phyloP scores from a whole-genome alignment of 2,113 vertebrate genomes.

The Myiozetetes cayanensis region DNA sequence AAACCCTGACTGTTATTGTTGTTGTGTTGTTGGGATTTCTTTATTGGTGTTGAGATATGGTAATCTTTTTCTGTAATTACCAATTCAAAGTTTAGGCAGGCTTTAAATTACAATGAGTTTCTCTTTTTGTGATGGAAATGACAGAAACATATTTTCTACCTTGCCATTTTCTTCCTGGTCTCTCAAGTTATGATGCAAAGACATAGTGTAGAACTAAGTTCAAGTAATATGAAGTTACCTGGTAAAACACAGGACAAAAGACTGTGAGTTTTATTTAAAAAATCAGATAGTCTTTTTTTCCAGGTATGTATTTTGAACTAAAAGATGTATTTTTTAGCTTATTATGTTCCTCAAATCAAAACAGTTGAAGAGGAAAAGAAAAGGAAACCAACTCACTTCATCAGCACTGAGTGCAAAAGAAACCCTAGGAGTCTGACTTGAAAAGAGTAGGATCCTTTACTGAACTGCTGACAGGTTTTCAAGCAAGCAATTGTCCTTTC shows the following conservation, averaged over 20 bases:
- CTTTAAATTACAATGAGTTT: not conserved
- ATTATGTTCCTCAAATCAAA: not conserved
- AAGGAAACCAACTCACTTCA: not conserved
- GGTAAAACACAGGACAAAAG: not conserved
- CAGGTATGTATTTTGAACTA: not conserved
- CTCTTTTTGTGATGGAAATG: not conserved
- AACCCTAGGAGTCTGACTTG: not conserved
- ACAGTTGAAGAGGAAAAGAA: not conserved
- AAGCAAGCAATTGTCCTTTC: not conserved
- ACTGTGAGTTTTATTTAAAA: not conserved
- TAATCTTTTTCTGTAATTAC: not conserved
- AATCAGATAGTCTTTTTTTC: not conserved
- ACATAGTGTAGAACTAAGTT: not conserved
- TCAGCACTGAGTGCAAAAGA: not conserved
- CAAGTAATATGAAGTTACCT: not conserved
- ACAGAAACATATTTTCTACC: not conserved
- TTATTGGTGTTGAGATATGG: not conserved
- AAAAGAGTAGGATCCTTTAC: not conserved
- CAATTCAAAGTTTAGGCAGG: not conserved
- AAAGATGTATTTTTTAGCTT: not conserved
- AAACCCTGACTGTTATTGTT: rapidly evolving
- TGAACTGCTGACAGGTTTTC: not conserved
- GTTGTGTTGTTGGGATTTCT: not conserved
- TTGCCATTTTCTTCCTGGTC: not conserved
- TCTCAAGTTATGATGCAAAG: not conserved